Percentiles rank a stretch among this genome's conserved stretches.
phyloP scores from a whole-genome alignment of 1,140 invertebrate genomes.

The Rhyacophila brunnea region DNA sequence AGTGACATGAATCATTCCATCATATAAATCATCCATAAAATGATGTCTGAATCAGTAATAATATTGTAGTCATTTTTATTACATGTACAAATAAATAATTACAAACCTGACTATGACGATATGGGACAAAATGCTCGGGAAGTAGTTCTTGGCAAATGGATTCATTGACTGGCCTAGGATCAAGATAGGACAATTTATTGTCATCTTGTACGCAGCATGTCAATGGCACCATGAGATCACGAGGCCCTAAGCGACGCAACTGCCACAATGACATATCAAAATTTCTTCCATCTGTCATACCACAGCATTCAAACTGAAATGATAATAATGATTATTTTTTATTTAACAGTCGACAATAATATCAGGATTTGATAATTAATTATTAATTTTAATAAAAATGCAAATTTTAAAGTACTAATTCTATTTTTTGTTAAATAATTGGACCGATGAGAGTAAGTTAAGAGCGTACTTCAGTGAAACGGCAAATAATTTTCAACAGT shows the following conservation, averaged over 20 bases:
- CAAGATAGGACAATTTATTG: conserved; percentile 64
- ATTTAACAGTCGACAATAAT: no score
- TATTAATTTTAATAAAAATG: no score
- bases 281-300: conserved; percentile 74
- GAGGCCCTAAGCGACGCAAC: conserved; percentile 67
- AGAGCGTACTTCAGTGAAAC: no score
- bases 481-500: no score
- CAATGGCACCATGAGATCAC: conserved; percentile 71
- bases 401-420: no score
- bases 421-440: no score
- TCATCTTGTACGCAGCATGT: conserved; percentile 73
- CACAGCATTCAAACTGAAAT: conserved; percentile 78
- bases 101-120: conserved; percentile 61
- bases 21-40: no score
- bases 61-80: neutral
- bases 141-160: conserved; percentile 69
- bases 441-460: no score
- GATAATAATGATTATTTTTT: no score
- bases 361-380: no score
- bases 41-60: no score
- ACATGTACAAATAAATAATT: conserved; percentile 4
- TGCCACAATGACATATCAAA: conserved; percentile 82
- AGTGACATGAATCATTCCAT: no score
- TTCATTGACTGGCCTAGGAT: conserved; percentile 71
- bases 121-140: conserved; percentile 58